These are phyloP conservation scores for Lethenteron reissneri DNA, from an alignment of 2,113 vertebrate species.

Conservation along the genomic window DNA sequence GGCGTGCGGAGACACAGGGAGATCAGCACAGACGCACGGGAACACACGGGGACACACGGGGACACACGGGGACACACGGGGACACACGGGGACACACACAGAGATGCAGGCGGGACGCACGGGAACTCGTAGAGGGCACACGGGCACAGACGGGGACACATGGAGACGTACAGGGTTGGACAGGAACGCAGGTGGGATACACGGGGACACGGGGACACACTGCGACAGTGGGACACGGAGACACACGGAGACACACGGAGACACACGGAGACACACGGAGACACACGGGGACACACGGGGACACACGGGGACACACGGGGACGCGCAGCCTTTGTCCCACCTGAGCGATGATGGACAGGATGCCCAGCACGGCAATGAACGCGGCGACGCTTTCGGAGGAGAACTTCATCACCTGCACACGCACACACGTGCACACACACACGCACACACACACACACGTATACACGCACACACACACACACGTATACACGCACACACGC, in stretches of 20 bases:
- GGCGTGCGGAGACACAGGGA: too few relatives aligned
- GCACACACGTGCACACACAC: slow-evolving; percentile 3
- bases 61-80: not conserved
- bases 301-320: not conserved
- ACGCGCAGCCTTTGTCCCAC: slow-evolving; percentile 18
- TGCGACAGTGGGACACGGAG: not conserved
- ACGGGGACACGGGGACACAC: not conserved
- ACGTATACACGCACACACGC: too few relatives aligned
- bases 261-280: too few relatives aligned
- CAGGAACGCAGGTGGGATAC: not conserved
- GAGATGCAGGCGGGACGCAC: too few relatives aligned
- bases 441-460: too few relatives aligned
- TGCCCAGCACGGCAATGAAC: slow-evolving; percentile 61
- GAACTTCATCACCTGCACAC: slow-evolving; percentile 48
- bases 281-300: too few relatives aligned
- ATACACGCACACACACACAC: too few relatives aligned
- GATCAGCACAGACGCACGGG: too few relatives aligned
- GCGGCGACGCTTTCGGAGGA: slow-evolving; percentile 56
- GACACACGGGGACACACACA: too few relatives aligned
- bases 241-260: not conserved
- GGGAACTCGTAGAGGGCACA: too few relatives aligned
- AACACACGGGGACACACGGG: not conserved
- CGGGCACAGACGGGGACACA: too few relatives aligned
- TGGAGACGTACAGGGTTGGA: too few relatives aligned
- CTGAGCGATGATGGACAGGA: slow-evolving; percentile 69